Percentiles rank a stretch among this genome's conserved stretches.
These are phyloP conservation scores for Mionectes olivaceus DNA, from an alignment of 2,797 vertebrate genomes.

Conservation along the genomic window DNA sequence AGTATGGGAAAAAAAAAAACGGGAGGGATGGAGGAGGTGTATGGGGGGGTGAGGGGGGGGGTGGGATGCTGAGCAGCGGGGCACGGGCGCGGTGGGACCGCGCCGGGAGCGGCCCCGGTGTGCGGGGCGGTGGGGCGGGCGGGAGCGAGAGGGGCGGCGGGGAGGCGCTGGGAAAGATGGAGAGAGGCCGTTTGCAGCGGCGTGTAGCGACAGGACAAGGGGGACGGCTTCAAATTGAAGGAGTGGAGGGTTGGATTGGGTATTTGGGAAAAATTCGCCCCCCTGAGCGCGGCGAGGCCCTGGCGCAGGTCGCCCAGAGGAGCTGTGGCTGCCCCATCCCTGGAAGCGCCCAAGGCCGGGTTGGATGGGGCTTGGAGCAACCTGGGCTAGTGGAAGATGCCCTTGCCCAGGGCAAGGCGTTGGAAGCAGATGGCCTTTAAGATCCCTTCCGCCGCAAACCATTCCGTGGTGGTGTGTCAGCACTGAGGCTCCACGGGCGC, in stretches of 20 bases:
- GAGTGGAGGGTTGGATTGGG: neutral
- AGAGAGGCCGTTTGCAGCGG: neutral
- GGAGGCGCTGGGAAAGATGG: neutral
- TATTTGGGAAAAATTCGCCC: neutral
- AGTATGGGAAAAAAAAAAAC: no score
- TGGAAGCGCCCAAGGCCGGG: neutral
- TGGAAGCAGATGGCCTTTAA: neutral
- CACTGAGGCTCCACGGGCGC: rapidly evolving
- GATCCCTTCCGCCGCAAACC: rapidly evolving
- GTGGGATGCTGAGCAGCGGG: neutral
- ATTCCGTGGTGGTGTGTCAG: rapidly evolving
- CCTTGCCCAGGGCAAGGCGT: neutral
- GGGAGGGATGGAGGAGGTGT: no score
- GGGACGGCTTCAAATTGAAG: neutral
- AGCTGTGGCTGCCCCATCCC: neutral
- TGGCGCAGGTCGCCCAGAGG: neutral
- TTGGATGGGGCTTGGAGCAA: neutral
- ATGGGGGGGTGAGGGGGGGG: neutral
- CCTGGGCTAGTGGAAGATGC: rapidly evolving
- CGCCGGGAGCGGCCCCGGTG: neutral
- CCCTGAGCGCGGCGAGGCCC: neutral
- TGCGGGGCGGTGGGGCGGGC: neutral
- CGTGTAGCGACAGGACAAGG: neutral
- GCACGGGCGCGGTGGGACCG: neutral
- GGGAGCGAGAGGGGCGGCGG: neutral